Percentiles rank a stretch among this genome's conserved stretches.
These are phyloP conservation scores for Platysternon megacephalum DNA, from an alignment of 2,113 vertebrate species.

Conservation along the genomic window DNA sequence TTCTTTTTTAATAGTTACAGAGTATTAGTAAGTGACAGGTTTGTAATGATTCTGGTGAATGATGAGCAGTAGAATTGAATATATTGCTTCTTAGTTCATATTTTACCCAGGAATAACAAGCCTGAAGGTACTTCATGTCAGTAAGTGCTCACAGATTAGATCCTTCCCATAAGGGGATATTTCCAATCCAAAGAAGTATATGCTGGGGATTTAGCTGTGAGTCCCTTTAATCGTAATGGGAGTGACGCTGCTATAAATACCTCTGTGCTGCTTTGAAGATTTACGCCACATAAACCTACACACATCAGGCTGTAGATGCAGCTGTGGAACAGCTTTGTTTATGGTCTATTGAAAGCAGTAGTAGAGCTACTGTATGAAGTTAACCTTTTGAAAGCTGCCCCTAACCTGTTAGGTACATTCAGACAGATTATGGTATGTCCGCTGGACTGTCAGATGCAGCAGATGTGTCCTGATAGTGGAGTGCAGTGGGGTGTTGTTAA, in stretches of 20 bases:
- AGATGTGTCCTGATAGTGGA: background rate
- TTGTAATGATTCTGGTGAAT: background rate
- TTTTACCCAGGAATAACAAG: background rate
- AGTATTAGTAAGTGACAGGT: background rate
- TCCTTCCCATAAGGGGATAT: background rate
- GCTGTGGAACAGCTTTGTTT: background rate
- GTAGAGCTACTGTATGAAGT: background rate
- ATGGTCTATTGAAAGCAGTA: background rate
- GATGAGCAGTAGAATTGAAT: background rate
- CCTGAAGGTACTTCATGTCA: background rate
- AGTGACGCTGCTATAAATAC: slow-evolving; percentile 6
- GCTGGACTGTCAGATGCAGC: background rate
- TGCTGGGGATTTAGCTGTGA: background rate
- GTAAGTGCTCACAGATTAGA: background rate
- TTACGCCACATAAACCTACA: background rate
- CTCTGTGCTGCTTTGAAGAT: background rate
- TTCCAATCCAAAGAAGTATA: background rate
- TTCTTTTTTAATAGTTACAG: slow-evolving; percentile 6
- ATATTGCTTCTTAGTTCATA: background rate
- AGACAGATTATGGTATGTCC: background rate
- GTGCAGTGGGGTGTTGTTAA: background rate
- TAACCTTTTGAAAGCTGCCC: background rate
- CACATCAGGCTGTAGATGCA: background rate
- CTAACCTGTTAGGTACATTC: background rate
- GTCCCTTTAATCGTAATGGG: background rate